Evolutionary conservation across 2,113 vertebrate species (phyloP), one percentile per base, ranked within the genome.

Genomic region (Apus apus): DNA sequence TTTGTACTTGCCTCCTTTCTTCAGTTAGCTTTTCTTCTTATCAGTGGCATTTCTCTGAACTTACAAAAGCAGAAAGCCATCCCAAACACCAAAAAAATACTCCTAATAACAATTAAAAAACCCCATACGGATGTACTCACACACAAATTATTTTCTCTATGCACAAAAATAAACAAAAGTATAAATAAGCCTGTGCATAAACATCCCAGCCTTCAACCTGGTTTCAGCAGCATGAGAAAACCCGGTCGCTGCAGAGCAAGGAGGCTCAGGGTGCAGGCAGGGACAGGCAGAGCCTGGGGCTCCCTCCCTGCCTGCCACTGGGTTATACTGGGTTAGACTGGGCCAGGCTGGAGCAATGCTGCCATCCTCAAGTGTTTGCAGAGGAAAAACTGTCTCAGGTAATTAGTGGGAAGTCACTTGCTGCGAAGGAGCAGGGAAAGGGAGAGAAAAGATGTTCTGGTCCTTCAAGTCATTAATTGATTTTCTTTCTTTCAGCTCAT

Each of bases 141-240:
- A 34, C 45, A 51, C 14, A 5, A 46, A 75, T 74, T 40, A 64
- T n/a, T 85, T 94, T 73, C 82, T 32, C 13, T 8, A 72, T 9
- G 40, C n/a, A 65, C 36, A 68, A 68, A 93, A 87, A 87, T 27
- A 87, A 94, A 95, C 66, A n/a, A 1, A 58, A 87, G 53, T 48
- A 67, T 72, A 93, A 96, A 87, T 72, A 94, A 78, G 71, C 65
- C 58, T n/a, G 23, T 36, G 50, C 15, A 51, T 72, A 94, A 95
- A 95, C 74, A 90, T 68, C 77, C 70, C 62, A 38, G 78, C 11
- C 32, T 81, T 75, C 71, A 90, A 75, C 66, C 88, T 76, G 89
- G 58, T 45, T 87, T 7, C 22, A 54, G 70, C 26, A 72, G 79
- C 26, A 22, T 87, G 88, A 87, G 94, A 94, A 93, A 81, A 72